phyloP scores from a whole-genome alignment of 64 coral and sea anemone genomes.

The Stichodactyla mertensii region DNA sequence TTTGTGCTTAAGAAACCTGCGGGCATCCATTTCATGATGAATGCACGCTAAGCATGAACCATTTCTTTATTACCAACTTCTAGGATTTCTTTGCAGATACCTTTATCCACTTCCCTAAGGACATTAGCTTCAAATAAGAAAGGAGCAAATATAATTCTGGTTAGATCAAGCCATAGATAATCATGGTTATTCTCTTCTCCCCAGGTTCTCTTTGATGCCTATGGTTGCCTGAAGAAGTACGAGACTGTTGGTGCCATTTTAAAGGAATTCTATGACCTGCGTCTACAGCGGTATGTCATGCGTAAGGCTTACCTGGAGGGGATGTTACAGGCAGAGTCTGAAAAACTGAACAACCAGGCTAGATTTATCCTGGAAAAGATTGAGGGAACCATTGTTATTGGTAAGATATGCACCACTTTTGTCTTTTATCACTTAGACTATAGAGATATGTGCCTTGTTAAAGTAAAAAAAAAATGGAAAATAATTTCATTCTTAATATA shows the following conservation, averaged over 20 bases:
- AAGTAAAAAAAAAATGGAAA: too few species aligned
- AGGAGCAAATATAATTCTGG: too few species aligned
- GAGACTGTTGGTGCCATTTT: constrained; percentile 59
- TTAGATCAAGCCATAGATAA: neutral
- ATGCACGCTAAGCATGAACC: too few species aligned
- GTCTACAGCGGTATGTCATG: constrained; percentile 68
- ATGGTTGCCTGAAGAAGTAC: constrained; percentile 83
- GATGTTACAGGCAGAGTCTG: constrained; percentile 76
- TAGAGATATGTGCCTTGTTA: too few species aligned
- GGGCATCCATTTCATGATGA: too few species aligned
- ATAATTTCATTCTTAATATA: too few species aligned
- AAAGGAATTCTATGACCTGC: constrained; percentile 73
- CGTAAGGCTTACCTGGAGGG: constrained; percentile 89
- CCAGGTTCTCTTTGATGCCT: constrained; percentile 87
- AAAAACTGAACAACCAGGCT: constrained; percentile 76
- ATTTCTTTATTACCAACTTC: too few species aligned
- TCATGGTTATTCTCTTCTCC: neutral
- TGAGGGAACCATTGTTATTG: constrained; percentile 83
- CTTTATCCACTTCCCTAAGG: too few species aligned
- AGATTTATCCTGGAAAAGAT: constrained; percentile 97
- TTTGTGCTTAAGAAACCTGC: too few species aligned
- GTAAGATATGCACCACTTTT: constrained; percentile 22
- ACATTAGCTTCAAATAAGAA: too few species aligned
- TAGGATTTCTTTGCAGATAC: too few species aligned
- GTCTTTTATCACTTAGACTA: too few species aligned